Evolutionary conservation across 2,113 vertebrate genomes (phyloP), one percentile per base, ranked within the genome.

Genomic region (Todiramphus chloris): DNA sequence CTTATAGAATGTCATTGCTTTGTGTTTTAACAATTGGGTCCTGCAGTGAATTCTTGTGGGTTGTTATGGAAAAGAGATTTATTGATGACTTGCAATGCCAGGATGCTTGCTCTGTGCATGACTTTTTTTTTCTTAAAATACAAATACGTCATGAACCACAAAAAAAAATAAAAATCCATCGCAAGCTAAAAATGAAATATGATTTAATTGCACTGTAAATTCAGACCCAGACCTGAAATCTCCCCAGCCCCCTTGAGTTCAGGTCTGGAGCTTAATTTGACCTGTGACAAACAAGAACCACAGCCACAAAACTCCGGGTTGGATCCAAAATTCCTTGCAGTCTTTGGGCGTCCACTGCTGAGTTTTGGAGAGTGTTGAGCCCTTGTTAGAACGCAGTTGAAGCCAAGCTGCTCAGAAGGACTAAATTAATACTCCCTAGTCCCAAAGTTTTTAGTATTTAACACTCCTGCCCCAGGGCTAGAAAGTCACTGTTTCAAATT

Each of bases 51-150:
- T 97, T 97, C 75, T 67, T 88, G 68, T 79, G 83, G 90, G n/a
- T 95, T 96, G 94, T 90, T 92, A 95, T 81, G 90, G 89, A 92
- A 96, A 94, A 84, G 90, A 92, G 86, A 94, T 93, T 76, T 85
- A 83, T 80, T 91, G 51, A 56, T 43, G 86, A 94, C 44, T 89
- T 72, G 7, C 50, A 68, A 46, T 95, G 76, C 88, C 44, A 81
- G 43, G 50, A 66, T 2, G 63, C 70, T 92, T 84, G 30, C 68
- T 83, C 59, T 4, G 15, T 80, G 85, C 56, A 66, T 87, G 43
- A 10, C 53, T 60, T 79, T 79, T 87, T 67, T 94, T 87, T 88
- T 53, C 59, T 89, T 83, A 82, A 95, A 93, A 79, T 56, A 82
- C 20, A 76, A 79, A 73, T 69, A 53, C 7, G 8, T 91, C 35